Evolutionary conservation across 2,113 vertebrate genomes (phyloP).

Genomic region (Clarias magur): DNA sequence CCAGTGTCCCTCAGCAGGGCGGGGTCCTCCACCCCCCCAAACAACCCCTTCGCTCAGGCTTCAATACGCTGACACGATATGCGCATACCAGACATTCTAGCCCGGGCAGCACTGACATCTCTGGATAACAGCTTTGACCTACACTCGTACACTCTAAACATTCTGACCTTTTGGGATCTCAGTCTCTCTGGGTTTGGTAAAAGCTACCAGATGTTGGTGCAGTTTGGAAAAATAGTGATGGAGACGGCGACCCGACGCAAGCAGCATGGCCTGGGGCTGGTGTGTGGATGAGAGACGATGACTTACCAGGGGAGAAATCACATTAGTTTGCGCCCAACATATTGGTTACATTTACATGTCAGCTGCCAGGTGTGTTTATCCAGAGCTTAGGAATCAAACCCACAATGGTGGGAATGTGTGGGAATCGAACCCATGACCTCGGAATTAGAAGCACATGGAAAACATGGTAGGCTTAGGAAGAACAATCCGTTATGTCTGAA

Average conservation of each 20-base stretch:
- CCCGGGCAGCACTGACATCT: constrained; percentile 12
- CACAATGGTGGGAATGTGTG: not conserved
- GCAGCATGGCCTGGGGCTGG: not conserved
- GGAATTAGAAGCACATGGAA: not conserved
- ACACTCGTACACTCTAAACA: constrained; percentile 12
- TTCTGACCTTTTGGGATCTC: not conserved
- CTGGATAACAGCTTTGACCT: constrained; percentile 4
- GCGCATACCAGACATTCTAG: constrained; percentile 33
- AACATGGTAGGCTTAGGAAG: not conserved
- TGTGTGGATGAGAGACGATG: constrained; percentile 1
- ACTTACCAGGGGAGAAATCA: not conserved
- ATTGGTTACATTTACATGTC: not conserved
- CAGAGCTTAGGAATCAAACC: not conserved
- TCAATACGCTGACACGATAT: not conserved
- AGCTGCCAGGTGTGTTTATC: not conserved
- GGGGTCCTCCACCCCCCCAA: not conserved
- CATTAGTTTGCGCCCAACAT: not conserved
- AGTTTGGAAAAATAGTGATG: constrained; percentile 21
- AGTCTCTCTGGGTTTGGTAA: constrained; percentile 19
- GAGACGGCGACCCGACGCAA: not conserved
- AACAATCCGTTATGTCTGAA: not conserved
- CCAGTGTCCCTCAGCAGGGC: constrained; percentile 20
- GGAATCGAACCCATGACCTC: not conserved
- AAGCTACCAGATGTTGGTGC: constrained; percentile 42
- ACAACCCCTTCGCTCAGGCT: not conserved